Evolutionary conservation across 2,888 invertebrate genomes (phyloP).

Genomic region (Pardosa pseudoannulata): DNA sequence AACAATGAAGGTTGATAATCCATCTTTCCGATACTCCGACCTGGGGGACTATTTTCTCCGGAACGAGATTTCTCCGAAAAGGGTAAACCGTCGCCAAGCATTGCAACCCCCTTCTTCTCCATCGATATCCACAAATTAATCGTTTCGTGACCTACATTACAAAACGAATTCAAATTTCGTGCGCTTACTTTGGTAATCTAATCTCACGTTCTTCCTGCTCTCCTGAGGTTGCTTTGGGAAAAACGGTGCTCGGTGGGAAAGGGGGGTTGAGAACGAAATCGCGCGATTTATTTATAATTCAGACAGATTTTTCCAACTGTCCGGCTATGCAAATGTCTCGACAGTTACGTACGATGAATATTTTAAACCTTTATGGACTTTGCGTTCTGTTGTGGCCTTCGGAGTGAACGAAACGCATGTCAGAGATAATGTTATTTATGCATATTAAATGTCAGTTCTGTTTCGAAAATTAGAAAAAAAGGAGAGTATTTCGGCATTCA

Average conservation of each 20-base stretch:
- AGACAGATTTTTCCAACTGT: constrained; percentile 36
- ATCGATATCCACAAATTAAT: constrained; percentile 63
- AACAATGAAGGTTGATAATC: too few relatives aligned
- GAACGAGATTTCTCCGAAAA: background rate
- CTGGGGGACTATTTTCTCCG: too few relatives aligned
- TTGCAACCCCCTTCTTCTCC: background rate
- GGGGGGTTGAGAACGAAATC: background rate
- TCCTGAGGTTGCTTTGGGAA: background rate
- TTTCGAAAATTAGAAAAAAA: too few relatives aligned
- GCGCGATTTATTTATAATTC: constrained; percentile 52
- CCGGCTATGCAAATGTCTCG: constrained; percentile 30
- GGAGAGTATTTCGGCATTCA: too few relatives aligned
- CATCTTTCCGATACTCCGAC: too few relatives aligned
- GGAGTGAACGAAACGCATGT: background rate
- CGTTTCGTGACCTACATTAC: constrained; percentile 65
- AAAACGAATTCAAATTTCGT: constrained; percentile 62
- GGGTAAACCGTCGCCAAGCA: background rate
- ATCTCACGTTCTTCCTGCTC: constrained; percentile 60
- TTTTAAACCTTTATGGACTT: background rate
- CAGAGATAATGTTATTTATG: background rate
- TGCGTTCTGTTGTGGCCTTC: background rate
- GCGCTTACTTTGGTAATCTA: constrained; percentile 52
- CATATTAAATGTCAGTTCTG: background rate
- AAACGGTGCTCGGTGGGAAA: too few relatives aligned
- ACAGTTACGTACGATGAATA: constrained; percentile 23